Base-by-base conservation (phyloP, 2,113 vertebrate species). In the Nothoprocta pentlandii region DNA sequence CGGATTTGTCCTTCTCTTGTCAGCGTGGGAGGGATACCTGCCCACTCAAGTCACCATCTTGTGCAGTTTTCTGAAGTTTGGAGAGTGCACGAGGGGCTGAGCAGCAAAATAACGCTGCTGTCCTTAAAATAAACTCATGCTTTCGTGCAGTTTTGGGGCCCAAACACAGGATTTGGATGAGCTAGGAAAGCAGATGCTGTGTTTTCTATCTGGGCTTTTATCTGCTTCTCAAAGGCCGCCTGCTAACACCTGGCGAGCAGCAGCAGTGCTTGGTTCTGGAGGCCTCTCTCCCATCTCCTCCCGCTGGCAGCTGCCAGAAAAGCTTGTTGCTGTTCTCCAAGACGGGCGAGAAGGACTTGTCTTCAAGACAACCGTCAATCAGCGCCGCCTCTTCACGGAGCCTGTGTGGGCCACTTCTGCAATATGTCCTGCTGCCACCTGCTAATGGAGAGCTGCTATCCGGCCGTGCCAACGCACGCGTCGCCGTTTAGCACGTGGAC, bases 321-420 rank as follows among this genome's bases (percentile, higher is more conserved):
- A 22, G 56, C 76, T 85, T 0, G 0, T 28, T 68, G 73, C 78
- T 0, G 3, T 11, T 80, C 22, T 78, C 53, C 80, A 54, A 56
- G 63, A 28, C 51, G 47, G 41, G 16, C 58, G 47, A 4, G 32
- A 71, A 84, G 53, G 77, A 54, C 78, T 87, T 92, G 46, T 94
- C 64, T 90, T 79, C 0, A 2, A 80, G 82, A 36, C 53, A 78
- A 2, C 67, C 4, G 0, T 92, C 92, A 94, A 0, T 80, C 95
- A 95, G 51, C n/a, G 73, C 15, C 16, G 28, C 82, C 93, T 90
- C 75, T 71, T 80, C 51, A 49, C 4, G 3, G 63, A 44, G 82
- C 34, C 76, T 93, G 82, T 71, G 96, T 89, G 87, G 71, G 85
- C 68, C 82, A 42, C 20, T 69, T 42, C 47, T 83, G 88, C 90